phyloP scores from a whole-genome alignment of 2,888 invertebrate genomes.

The Adineta ricciae region DNA sequence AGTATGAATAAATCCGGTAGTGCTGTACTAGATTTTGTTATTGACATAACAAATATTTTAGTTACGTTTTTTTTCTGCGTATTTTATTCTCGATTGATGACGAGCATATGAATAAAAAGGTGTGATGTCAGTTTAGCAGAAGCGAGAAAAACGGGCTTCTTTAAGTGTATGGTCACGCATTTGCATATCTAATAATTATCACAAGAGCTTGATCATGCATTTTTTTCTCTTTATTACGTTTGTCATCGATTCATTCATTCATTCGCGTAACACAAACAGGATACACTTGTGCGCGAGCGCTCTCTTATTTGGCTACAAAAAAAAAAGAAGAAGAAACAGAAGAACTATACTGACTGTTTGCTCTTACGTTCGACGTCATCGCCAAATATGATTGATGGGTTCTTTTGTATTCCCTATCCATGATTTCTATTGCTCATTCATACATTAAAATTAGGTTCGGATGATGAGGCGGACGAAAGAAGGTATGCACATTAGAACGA shows the following conservation, averaged over 20 bases:
- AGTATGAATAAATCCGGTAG: background rate
- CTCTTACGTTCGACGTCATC: background rate
- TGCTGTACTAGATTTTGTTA: background rate
- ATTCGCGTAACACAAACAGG: slow-evolving; percentile 9
- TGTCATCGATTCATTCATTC: background rate
- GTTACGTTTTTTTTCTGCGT: background rate
- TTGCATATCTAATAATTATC: background rate
- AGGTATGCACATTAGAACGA: background rate
- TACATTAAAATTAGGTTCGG: slow-evolving; percentile 9
- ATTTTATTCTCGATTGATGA: background rate
- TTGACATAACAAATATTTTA: background rate
- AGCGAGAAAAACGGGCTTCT: background rate
- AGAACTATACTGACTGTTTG: background rate
- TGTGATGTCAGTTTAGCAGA: background rate
- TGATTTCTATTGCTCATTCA: background rate
- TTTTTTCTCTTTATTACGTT: background rate
- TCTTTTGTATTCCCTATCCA: background rate
- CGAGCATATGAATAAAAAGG: background rate
- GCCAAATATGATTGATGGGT: slow-evolving; percentile 13
- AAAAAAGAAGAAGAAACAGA: background rate
- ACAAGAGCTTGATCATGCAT: background rate
- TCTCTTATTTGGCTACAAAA: background rate
- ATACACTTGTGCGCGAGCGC: background rate
- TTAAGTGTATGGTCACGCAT: background rate
- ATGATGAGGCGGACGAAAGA: background rate